Percentiles rank a stretch among this genome's conserved stretches.
Evolutionary conservation across 2,888 invertebrate genomes (phyloP).

Genomic region (Sminthurinus aureus): DNA sequence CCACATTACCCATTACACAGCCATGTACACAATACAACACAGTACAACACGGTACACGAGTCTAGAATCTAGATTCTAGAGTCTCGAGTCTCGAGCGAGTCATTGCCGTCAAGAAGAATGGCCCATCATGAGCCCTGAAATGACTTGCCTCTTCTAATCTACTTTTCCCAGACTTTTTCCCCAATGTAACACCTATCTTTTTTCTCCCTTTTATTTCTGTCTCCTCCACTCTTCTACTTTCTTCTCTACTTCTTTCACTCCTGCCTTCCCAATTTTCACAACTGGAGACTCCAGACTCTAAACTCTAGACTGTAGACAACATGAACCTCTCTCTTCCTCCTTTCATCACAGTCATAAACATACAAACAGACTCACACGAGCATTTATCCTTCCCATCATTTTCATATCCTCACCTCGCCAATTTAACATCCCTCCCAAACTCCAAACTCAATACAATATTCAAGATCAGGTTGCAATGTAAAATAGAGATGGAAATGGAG

Average conservation of each 20-base stretch:
- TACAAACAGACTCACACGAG: conserved; percentile 40
- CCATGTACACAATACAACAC: too few relatives aligned
- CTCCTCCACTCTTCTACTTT: conserved; percentile 16
- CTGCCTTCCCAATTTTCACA: conserved; percentile 22
- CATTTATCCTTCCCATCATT: conserved; percentile 16
- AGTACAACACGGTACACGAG: too few relatives aligned
- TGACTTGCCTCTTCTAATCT: conserved; percentile 53
- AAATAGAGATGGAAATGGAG: neutral
- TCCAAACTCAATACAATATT: neutral
- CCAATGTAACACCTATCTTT: conserved; percentile 47
- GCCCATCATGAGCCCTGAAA: conserved; percentile 52
- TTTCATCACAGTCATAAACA: conserved; percentile 47
- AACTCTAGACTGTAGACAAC: too few relatives aligned
- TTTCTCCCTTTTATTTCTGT: conserved; percentile 27
- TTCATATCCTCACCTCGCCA: neutral
- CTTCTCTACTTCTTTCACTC: neutral
- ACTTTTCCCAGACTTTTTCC: conserved; percentile 52
- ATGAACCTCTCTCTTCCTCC: conserved; percentile 6
- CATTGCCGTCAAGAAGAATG: conserved; percentile 57
- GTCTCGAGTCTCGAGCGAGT: conserved; percentile 49
- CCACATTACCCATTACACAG: too few relatives aligned
- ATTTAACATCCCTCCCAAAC: neutral
- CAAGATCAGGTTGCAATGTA: too few relatives aligned
- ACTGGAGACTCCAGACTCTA: conserved; percentile 19
- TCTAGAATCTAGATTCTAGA: too few relatives aligned